These are phyloP conservation scores for Carposina sasakii DNA, from an alignment of 1,140 invertebrate species.

Conservation along the genomic window DNA sequence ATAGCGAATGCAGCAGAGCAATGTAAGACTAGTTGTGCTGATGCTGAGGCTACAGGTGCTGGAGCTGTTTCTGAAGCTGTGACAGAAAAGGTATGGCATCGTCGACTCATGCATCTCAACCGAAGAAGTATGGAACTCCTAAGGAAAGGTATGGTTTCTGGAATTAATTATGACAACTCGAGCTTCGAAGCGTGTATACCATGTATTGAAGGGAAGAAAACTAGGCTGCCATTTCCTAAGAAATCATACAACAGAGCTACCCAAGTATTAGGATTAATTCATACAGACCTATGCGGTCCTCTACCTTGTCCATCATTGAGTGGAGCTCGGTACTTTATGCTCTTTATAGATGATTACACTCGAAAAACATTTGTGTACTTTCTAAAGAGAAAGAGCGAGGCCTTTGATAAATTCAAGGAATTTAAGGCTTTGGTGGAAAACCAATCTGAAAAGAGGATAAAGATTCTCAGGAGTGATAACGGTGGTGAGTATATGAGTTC, in stretches of 20 bases:
- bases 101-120: conserved; percentile 4
- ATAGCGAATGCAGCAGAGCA: no score
- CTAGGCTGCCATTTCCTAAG: conserved; percentile 6
- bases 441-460: conserved; percentile 67
- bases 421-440: conserved; percentile 75
- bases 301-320: conserved; percentile 36
- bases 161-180: conserved; percentile 1
- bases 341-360: conserved; percentile 44
- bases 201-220: conserved; percentile 3
- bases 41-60: not conserved
- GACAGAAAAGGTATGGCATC: not conserved
- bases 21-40: no score
- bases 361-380: conserved; percentile 31
- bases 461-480: conserved; percentile 12
- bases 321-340: conserved; percentile 40
- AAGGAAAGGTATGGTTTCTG: conserved; percentile 5
- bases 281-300: conserved; percentile 43
- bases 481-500: conserved; percentile 2
- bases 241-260: not conserved
- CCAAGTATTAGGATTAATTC: conserved; percentile 4
- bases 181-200: not conserved
- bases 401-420: conserved; percentile 34
- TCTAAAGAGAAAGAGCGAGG: conserved; percentile 39
- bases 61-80: not conserved
- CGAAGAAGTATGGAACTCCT: not conserved